Base-by-base conservation (phyloP, 2,797 vertebrate species). In the Enteromius unitaeniatus region DNA sequence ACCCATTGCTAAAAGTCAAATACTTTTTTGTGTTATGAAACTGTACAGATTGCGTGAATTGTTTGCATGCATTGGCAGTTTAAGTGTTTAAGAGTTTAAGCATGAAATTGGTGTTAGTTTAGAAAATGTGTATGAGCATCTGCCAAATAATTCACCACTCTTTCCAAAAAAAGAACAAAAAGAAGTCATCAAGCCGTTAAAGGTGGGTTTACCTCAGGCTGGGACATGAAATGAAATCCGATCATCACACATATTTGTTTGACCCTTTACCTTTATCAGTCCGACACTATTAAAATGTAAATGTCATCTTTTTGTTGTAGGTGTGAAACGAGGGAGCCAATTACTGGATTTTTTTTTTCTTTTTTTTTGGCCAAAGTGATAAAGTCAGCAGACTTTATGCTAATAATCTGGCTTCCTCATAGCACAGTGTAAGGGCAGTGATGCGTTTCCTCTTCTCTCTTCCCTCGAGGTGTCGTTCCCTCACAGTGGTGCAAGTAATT, bases 261-360 rank as follows among this genome's bases (percentile, higher is more conserved):
- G 95, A 95, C 94, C 95, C 93, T 93, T 91, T 89, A 92, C 89
- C 94, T 93, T 94, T 89, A 86, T 94, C 94, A 95, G 90, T 90
- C 88, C 82, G 92, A 93, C 90, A 92, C 95, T 95, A 96, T 97
- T 96, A 95, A 96, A 96, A 96, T 96, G 95, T 93, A 97, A 97
- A 96, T 97, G 96, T 94, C 93, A 92, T 94, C 94, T 95, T 95
- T 92, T 91, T 88, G 84, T 83, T 85, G 23, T 47, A 76, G 73
- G 75, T 53, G 67, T 80, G 74, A 78, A 86, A 89, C 84, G 84
- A 94, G 94, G 93, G 95, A 96, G 95, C 95, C 94, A 96, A 95
- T 96, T 95, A 95, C 91, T 88, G 90, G 91, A 92, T 91, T 94
- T 94, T 67, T 31, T 51, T 65, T 67, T 49, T 47, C 3, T 91